Base-by-base conservation (phyloP, 2,113 vertebrate genomes). In the Pseudopodoces humilis region DNA sequence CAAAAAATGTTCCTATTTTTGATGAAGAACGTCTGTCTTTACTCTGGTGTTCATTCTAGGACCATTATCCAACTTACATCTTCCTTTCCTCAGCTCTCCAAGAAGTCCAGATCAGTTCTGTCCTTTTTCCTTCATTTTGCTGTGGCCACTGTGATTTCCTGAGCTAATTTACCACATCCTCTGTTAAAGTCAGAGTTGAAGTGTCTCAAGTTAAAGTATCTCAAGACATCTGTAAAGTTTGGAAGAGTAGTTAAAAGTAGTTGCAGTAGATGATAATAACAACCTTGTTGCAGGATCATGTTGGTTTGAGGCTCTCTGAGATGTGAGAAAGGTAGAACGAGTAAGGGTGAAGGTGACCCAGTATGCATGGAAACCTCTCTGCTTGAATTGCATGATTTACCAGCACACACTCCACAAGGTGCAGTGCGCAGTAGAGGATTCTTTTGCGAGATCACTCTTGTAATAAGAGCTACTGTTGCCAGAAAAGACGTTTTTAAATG, bases 381-480 rank as follows among this genome's bases (percentile, higher is more conserved):
- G 43, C 56, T 23, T 63, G 47, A 79, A 22, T 25, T n/a, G 43
- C 0, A 0, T 49, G n/a, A 37, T 68, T 83, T 72, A 41, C 27
- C 12, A 31, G 64, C 8, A 25, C 12, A 7, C 7, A 1, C 18
- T 63, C 33, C 43, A 22, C 20, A n/a, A 41, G 56, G 39, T 77
- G 31, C 41, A 41, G 39, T 13, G 65, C 8, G 4, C 7, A 21
- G 39, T 11, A 33, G 27, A 33, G 18, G 56, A 30, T 2, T 74
- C 7, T 81, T 78, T 50, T 37, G 35, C 31, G 44, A 47, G 47
- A 64, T 56, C 5, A 2, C 30, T 28, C 44, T 67, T 78, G 15
- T 60, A 65, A 1, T 62, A 46, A 77, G 49, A 84, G 31, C 37
- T 52, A 35, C 31, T 65, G 8, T 82, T 85, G 78, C 55, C 47